Evolutionary conservation across 1,140 invertebrate species (phyloP).

Genomic region (Listronotus oregonensis): DNA sequence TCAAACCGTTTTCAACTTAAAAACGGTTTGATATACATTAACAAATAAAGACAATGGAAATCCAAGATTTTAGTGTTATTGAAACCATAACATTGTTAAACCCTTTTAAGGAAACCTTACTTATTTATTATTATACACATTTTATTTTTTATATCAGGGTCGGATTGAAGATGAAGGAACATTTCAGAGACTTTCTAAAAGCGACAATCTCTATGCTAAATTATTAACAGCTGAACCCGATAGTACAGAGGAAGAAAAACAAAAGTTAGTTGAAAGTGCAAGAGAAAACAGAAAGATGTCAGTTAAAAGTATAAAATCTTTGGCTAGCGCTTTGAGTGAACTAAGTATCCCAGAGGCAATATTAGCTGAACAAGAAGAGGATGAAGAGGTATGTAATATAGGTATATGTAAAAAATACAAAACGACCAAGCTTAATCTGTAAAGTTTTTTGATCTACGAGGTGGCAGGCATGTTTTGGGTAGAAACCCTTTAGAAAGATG

Average conservation of each 20-base stretch:
- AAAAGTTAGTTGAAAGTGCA: conserved; percentile 32
- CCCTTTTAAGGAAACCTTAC: too few relatives aligned
- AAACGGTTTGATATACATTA: too few relatives aligned
- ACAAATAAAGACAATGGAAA: too few relatives aligned
- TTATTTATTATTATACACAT: too few relatives aligned
- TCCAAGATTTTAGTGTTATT: too few relatives aligned
- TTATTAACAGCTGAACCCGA: conserved; percentile 52
- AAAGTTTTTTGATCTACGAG: too few relatives aligned
- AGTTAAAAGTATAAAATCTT: conserved; percentile 40
- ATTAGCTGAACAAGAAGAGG: conserved; percentile 43
- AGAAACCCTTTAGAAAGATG: too few relatives aligned
- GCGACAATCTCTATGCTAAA: conserved; percentile 66
- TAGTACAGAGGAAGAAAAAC: conserved; percentile 39
- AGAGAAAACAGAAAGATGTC: conserved; percentile 45
- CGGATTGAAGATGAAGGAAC: conserved; percentile 68
- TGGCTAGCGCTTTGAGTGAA: conserved; percentile 48
- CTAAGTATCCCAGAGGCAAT: conserved; percentile 49
- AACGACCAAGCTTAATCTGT: too few relatives aligned
- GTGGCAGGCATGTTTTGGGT: too few relatives aligned
- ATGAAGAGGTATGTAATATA: conserved; percentile 19
- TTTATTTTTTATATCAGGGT: conserved; percentile 34
- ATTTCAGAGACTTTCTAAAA: conserved; percentile 67
- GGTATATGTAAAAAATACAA: too few relatives aligned
- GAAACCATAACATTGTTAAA: too few relatives aligned
- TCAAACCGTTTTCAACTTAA: too few relatives aligned